Base-by-base conservation (phyloP, 2,113 vertebrate genomes). In the Pelusios castaneus region DNA sequence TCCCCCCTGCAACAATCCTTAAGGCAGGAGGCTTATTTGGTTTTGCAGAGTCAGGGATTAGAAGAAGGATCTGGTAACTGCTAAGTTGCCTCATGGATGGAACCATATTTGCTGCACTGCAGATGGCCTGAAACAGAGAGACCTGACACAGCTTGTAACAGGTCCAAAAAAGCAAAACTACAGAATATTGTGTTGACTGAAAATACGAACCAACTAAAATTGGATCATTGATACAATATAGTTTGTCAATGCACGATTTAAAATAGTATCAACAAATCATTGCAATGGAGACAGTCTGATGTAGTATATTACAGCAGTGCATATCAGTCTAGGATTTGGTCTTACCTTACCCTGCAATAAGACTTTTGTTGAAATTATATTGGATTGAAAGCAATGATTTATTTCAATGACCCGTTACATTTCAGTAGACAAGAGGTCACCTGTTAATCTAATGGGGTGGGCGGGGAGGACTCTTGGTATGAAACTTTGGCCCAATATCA, bases 91-190 rank as follows among this genome's bases (percentile, higher is more conserved):
- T 52, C 81, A 87, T 70, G 85, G 91, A 76, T 58, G 95, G 56
- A 92, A 87, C 86, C 80, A 34, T 85, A 87, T 92, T 97, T 95
- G 89, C 52, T 95, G 93, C 96, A 97, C 89, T 97, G 92, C 80
- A 93, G 76, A 89, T 92, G 80, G 25, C 73, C 88, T 96, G 67
- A 43, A 89, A 95, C 92, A 93, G 90, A 97, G 92, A 88, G 94
- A 85, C 52, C 77, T 97, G 95, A 96, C 13, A 0, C 79, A 73
- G 82, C 94, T 96, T 98, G 97, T 95, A 97, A 97, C 93, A 87
- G 41, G 51, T 96, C 97, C 97, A 98, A 97, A 91, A 97, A 96
- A 92, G 94, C 97, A 97, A 96, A 96, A 97, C 98, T 98, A 97
- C 29, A 82, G 88, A 89, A 90, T 90, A 97, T 97, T 95, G 94